Evolutionary conservation across 92 coral and sea anemone genomes (phyloP), one percentile per base, ranked within the genome.

Genomic region (Phenganax subtilis): DNA sequence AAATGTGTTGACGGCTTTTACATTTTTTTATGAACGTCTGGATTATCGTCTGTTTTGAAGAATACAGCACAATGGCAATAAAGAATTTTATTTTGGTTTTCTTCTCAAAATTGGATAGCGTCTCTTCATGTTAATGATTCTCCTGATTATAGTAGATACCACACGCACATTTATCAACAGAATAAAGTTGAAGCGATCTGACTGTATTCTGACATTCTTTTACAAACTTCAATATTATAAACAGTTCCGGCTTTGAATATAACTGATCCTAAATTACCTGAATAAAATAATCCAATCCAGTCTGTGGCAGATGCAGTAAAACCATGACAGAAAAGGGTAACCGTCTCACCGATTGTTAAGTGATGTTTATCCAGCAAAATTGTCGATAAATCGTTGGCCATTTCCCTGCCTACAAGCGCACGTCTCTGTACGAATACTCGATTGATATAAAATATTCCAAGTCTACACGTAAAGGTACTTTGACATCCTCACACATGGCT

Each of bases 211-310:
- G 57, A 60, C 20, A 31, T 76, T 64, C 54, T 51, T 11, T 53
- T 20, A 31, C 52, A 29, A 30, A 76, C 1, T 76, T 60, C 55
- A 57, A 64, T 44, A 57, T 52, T 30, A 9, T 79, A 61, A 37
- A 37, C 47, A 37, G 47, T 37, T 68, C 73, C 54, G 73, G 53
- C 47, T 37, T 37, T 37, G 47, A 63, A 64, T 10, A 53, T 54
- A n/a, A 57, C 31, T 31, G 75, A 27, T 53, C 7, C 15, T 16
- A 72, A 83, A 92, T 89, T 72, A 96, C 99, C 99, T 55, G 93
- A 89, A 72, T 96, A 92, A 51, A 92, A 96, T 37, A 96, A 88
- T 6, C 99, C 99, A 58, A 96, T 96, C 99, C 99, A 96, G 82
- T 96, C 99, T 66, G 90, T 89, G 16, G 97, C 88, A 67, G 97